Base-by-base conservation (phyloP, 2,888 invertebrate species). In the Thumatha senex region DNA sequence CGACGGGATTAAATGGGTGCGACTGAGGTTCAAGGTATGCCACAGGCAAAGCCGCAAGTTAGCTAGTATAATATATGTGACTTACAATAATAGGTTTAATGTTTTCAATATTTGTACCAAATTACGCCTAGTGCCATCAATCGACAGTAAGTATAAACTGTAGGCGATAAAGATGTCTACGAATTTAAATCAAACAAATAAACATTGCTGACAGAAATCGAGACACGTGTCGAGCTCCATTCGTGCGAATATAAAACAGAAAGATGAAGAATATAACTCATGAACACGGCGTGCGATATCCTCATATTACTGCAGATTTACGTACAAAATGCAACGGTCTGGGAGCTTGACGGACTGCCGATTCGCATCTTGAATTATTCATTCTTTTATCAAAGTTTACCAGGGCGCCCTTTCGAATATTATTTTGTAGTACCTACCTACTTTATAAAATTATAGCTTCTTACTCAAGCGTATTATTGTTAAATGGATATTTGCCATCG, bases 321-420 rank as follows among this genome's bases (percentile, higher is more conserved):
- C 81, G 80, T 76, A 74, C 78, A 76, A 80, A 86, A 88, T 89
- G 89, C 89, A 89, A 74, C 78, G 80, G 70, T 69, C 74, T 61
- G 71, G 67, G 71, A 74, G 68, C 72, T 81, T 90, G 91, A 91
- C 84, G 87, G 83, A 89, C 89, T 84, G 87, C 87, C 84, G 83
- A 85, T 80, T 80, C 88, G 84, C 76, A 78, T 74, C 57, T 71
- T 90, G 91, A 89, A 91, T 91, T 81, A 91, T 91, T 89, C 91
- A 91, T 87, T 76, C 74, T 66, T 70, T 73, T 67, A 72, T 74
- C 84, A 80, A 76, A 90, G 84, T 82, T 87, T 87, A 76, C 73
- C 63, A 63, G 68, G 67, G 70, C 61, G 46, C 64, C 72, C 79
- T 77, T 77, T 80, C 72, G 78, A 83, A 84, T 79, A 84, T 82